A percentile compares a stretch with the other conserved stretches of the same genome.
Conservation (phyloP, 2,797 vertebrate species). For the Gymnocypris eckloni region DNA sequence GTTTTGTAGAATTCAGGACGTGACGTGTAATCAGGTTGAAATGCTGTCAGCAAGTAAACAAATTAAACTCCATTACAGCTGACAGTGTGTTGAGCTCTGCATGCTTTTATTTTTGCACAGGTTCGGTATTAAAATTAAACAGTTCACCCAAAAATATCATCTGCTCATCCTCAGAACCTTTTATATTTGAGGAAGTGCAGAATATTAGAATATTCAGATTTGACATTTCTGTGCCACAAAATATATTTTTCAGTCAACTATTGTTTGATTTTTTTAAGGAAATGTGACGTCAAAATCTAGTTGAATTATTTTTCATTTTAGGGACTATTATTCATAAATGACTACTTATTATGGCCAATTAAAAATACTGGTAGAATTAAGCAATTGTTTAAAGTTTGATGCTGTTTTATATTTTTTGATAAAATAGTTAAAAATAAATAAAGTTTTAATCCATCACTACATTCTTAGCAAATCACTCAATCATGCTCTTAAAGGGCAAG, state of each 20-base stretch:
- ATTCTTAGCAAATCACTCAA: neutral
- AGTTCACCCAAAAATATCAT: neutral
- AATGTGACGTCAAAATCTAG: neutral
- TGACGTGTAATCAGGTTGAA: slow-evolving; percentile 27
- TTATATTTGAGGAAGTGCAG: neutral
- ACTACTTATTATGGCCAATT: neutral
- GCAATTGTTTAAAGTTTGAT: neutral
- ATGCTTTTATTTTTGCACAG: slow-evolving; percentile 3
- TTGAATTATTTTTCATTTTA: neutral
- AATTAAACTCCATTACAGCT: slow-evolving; percentile 50
- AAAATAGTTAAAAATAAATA: neutral
- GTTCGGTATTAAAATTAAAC: slow-evolving; percentile 39
- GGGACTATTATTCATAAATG: neutral
- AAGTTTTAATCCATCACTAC: neutral
- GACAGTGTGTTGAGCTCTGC: slow-evolving; percentile 8
- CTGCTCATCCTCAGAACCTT: neutral
- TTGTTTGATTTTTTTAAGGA: neutral
- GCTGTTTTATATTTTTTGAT: neutral
- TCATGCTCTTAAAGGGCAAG: neutral
- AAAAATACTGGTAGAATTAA: neutral
- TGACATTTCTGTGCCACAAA: neutral
- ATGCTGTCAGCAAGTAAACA: slow-evolving; percentile 40
- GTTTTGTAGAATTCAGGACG: slow-evolving; percentile 30
- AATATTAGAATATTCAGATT: neutral
- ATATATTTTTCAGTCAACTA: neutral